Base-by-base conservation (phyloP, 2,888 invertebrate genomes). In the Drosophila yooni region DNA sequence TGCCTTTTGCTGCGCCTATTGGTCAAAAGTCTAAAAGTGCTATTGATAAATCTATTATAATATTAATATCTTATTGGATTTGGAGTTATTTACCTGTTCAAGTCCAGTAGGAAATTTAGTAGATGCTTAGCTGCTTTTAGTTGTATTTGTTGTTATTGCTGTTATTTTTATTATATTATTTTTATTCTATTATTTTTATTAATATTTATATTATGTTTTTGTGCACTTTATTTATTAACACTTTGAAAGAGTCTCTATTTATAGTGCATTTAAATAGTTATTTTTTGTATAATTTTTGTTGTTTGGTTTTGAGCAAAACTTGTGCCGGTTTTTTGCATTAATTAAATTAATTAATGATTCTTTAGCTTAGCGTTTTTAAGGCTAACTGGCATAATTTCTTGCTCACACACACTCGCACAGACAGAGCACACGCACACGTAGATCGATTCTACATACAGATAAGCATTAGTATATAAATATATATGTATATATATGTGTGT, bases 281-380 rank as follows among this genome's bases (percentile, higher is more conserved):
- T 61, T 52, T 59, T 76, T 21, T 51, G 27, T 34, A 66, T 68
- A 56, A 66, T 62, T 62, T 63, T 69, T 66, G 40, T 50, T 53
- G 53, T 68, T 75, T 84, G 73, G 58, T 67, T 76, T 80, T 85
- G 69, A 86, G 81, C 89, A 80, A 78, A 85, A 88, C 74, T 85
- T 88, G 74, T 81, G 79, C 79, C 65, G 69, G 58, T 81, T 81
- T 74, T 58, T 36, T 69, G 51, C 58, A 61, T 76, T 72, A 78
- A 74, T 70, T 75, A 53, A 78, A 74, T 70, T 71, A 53, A 63
- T 72, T 69, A 53, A 54, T 65, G 52, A 68, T 68, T 64, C 63
- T 69, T 66, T 64, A 66, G 51, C 67, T 79, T 50, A 58, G 77
- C 46, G 46, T 3, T 80, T 70, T 63, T 70, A 59, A 66, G 70